Evolutionary conservation across 2,888 invertebrate genomes (phyloP), one percentile per base, ranked within the genome.

Genomic region (Nemotelus nigrinus): DNA sequence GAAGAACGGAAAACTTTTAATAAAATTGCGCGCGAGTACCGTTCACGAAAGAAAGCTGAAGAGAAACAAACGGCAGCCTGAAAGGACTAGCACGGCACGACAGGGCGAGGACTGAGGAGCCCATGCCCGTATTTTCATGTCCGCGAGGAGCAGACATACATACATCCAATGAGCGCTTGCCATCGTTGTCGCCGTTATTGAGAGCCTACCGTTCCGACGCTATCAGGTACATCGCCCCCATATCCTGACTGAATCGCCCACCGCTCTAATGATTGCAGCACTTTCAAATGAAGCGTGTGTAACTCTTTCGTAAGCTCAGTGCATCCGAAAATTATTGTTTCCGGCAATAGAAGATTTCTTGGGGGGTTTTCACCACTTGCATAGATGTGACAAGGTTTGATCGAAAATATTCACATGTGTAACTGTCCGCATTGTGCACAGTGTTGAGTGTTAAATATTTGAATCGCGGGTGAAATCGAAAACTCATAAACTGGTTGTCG

Each of bases 21-120:
- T 77, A 77, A 79, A 79, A 79, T 79, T 79, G 79, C 79, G 77
- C 79, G 79, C 72, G 79, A 77, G 79, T 77, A 79, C 50, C 53
- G 53, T 53, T 53, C 39, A 70, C 41, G 47, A 55, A 60, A 70
- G 65, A 8, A 47, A 43, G 4, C 70, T 53, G 70, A 55, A 4
- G 63, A 43, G 25, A 25, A 25, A 25, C 25, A 25, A 25, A 25
- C 25, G 25, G 25, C 25, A 25, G 53, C 53, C 70, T 68, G 71
- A 75, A 63, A 70, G 68, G 53, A 50, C 53, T 68, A 47, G 58
- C 43, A 58, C 58, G 1, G 60, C 1, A 43, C 3, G 60, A 43
- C 8, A 4, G 58, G 4, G 45, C 50, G 70, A 47, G 47, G 70
- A 43, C 65, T 25, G 25, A 25, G 25, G 25, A 25, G 53, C 63